These are phyloP conservation scores for Harpagus bidentatus DNA, from an alignment of 2,113 vertebrate genomes.

Conservation along the genomic window DNA sequence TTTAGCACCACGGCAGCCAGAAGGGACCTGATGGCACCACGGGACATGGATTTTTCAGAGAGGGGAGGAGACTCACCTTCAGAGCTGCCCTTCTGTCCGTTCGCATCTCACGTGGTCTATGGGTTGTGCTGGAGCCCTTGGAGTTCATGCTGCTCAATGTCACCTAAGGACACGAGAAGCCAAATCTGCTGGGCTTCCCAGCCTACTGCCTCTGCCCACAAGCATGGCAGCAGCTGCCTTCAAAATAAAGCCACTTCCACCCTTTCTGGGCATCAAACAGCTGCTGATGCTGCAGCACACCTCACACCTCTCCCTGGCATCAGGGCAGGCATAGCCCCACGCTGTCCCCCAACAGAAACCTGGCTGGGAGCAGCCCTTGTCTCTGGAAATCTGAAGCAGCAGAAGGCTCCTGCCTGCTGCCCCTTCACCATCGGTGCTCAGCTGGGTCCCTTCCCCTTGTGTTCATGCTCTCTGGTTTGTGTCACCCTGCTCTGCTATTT, in stretches of 20 bases:
- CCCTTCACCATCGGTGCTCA: neutral
- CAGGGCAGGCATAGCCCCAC: accelerated
- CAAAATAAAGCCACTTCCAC: no score
- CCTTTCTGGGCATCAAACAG: accelerated
- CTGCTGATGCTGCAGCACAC: neutral
- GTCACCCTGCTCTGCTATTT: neutral
- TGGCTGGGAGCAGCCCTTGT: neutral
- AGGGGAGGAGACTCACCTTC: neutral
- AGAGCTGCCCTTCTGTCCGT: neutral
- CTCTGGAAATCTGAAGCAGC: neutral
- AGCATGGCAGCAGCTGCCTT: neutral
- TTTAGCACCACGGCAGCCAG: neutral
- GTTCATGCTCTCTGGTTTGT: no score
- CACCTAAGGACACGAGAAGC: neutral
- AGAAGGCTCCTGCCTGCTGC: neutral
- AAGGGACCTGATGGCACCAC: accelerated
- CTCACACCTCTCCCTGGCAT: neutral
- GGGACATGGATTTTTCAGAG: accelerated
- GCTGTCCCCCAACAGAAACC: neutral
- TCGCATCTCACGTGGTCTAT: accelerated
- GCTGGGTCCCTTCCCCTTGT: neutral
- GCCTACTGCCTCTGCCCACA: neutral
- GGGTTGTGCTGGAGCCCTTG: neutral
- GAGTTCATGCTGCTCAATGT: neutral
- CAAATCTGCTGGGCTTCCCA: neutral